Base-by-base conservation (phyloP, 2,113 vertebrate genomes). In the Myiozetetes cayanensis region DNA sequence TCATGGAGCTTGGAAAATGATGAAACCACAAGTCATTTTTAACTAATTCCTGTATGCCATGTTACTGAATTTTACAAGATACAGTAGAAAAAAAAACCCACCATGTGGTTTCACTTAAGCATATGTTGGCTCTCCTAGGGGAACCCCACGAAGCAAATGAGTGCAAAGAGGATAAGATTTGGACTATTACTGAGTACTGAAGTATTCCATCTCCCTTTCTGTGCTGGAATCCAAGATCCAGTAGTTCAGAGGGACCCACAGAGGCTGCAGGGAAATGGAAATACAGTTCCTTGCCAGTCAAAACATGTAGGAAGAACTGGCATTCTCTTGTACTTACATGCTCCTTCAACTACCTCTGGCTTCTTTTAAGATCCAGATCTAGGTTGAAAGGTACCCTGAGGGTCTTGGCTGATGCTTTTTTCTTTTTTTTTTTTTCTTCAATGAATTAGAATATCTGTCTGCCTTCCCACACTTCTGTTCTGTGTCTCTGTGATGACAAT, bases 41-140 rank as follows among this genome's bases (percentile, higher is more conserved):
- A 87, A 94, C 90, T 91, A 94, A 95, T 93, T 96, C 53, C 87
- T 89, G 12, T 74, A 74, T 92, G 81, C 50, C 52, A 58, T 33
- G 81, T 96, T 92, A 90, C 62, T 86, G 87, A 70, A 90, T 94
- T 95, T 95, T 97, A 94, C 52, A 87, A 87, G 92, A 71, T 46
- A 85, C 33, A 90, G 53, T 44, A 87, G 62, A 66, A 79, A 94
- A 96, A 10, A 21, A 96, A 41, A 10, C 12, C 4, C 44, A 77
- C 53, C 79, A 95, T 82, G 68, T 96, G 92, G 37, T 95, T 96
- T 95, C n/a, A 87, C 73, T 97, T 96, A 90, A 93, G 37, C 50
- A 33, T 41, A 33, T 68, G 12, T 67, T 91, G 71, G 44, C 72
- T 85, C 23, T 93, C 53, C 63, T 77, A 49, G 72, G 71, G 87